Base-by-base conservation (phyloP, 2,797 vertebrate species). In the Gymnopithys bicolor region DNA sequence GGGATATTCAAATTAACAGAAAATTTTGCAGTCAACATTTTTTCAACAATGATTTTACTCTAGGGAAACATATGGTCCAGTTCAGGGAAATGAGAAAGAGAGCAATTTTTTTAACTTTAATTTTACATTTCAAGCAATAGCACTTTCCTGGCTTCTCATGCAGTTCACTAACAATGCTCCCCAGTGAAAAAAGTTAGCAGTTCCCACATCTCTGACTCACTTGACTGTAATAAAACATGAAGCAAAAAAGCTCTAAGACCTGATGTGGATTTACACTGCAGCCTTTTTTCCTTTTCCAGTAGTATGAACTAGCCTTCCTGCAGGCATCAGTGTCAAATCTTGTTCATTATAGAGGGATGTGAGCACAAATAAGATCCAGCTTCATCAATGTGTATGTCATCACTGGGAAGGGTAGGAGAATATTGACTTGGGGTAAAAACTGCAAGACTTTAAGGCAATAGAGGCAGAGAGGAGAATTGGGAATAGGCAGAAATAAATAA, bases 51-150 rank as follows among this genome's bases (percentile, higher is more conserved):
- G 81, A 93, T 92, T 84, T 90, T 84, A 53, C 96, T 90, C 90
- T 67, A 76, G 93, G 87, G 96, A 93, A 59, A 30, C 64, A 68
- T 70, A 84, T 35, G 71, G 92, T 84, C 60, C 67, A 83, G 64
- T 92, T 87, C 84, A 90, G 88, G 86, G 71, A 94, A 95, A 92
- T 83, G 78, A 95, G 86, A 90, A 43, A 90, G 41, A 92, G 63
- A 73, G 15, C 13, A 51, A 15, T 58, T 59, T 87, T 88, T 91
- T 92, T 84, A 56, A 7, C 33, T 90, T 87, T 85, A 87, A 91
- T 94, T 96, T 92, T 82, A 89, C 52, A 60, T 92, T 95, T 93
- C 56, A 87, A 87, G 60, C 48, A 96, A 70, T 77, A 95, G 76
- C 93, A 90, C 76, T 90, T 95, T 94, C 81, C 83, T 96, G 87